Evolutionary conservation across 2,797 vertebrate species (phyloP), one percentile per base, ranked within the genome.

Genomic region (Melopsittacus undulatus): DNA sequence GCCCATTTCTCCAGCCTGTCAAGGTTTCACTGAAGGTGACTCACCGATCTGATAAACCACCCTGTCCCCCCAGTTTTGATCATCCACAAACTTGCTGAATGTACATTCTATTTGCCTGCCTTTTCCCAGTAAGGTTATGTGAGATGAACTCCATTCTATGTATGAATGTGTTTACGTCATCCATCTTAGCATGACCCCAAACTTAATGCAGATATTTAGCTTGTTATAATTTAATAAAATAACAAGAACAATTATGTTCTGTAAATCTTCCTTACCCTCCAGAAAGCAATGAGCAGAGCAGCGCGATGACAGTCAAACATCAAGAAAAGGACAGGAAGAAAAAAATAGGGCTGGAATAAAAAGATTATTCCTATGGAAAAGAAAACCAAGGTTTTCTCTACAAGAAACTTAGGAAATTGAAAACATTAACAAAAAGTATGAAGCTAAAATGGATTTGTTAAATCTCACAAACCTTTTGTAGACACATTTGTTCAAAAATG

Each of bases 401-500:
- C 26, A 57, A 76, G 51, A 92, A 67, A 68, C 2, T 74, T 32
- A 72, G 36, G 51, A 90, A 90, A 77, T 22, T 1, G 7, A 84
- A 93, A 87, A 34, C 22, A 42, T 43, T 67, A 56, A 83, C 73
- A 61, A 77, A 82, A 83, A 38, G 9, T 43, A 68, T 74, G 61
- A 92, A 43, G 24, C 17, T 80, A 67, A 89, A 92, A 89, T 63
- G 49, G 29, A 56, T 94, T 94, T 78, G 43, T 72, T 92, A 82
- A 79, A 67, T 66, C 30, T 54, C 10, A 7, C 63, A 82, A 92
- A 69, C 45, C 10, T 52, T 70, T 10, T 57, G 40, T 36, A 74
- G 88, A 77, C 26, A 74, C 10, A 82, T 75, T 75, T 87, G 42
- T 80, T 89, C 51, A 70, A 93, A 95, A 89, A 3, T 80, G 62